Base-by-base conservation (phyloP, 2,797 vertebrate genomes). In the Trachurus trachurus region DNA sequence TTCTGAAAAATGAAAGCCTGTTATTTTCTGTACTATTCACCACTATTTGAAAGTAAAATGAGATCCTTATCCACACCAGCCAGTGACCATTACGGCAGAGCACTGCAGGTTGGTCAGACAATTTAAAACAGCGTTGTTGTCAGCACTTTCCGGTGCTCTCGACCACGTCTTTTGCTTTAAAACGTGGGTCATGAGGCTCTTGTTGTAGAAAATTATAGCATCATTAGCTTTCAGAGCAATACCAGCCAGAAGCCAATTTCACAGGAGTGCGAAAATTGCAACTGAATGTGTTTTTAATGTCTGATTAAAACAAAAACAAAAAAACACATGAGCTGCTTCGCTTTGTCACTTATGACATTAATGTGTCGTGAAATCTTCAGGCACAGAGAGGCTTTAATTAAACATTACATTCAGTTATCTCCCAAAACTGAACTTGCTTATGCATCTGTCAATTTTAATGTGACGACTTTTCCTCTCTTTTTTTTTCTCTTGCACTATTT, bases 11-110 rank as follows among this genome's bases (percentile, higher is more conserved):
- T 74, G 47, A 83, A 83, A 69, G 39, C 0, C 31, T 85, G 74
- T 85, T 40, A 80, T 83, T 78, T 84, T 77, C 64, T 68, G 34
- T 71, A 21, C 59, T 61, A 1, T 72, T 82, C 71, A 22, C 39
- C 37, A 15, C 62, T 22, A 74, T 85, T 83, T 89, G 66, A 86
- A 87, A 87, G 76, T 87, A 54, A 82, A 89, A 88, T 87, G 63
- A 91, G 84, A 78, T 80, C 64, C 49, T 79, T 81, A 67, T 84
- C 63, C 74, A 52, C n/a, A 57, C 9, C 4, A 47, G 44, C 54
- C 68, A 61, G 73, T 59, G 74, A 70, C 71, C 58, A 45, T 79
- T 69, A 68, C 61, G 31, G 49, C 65, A 22, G 44, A 60, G 71
- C 50, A 6, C 65, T 63, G 79, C 65, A 66, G 72, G 22, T 49